These are phyloP conservation scores for Drosophila austrosaltans DNA, from an alignment of 2,888 invertebrate genomes.

Conservation along the genomic window DNA sequence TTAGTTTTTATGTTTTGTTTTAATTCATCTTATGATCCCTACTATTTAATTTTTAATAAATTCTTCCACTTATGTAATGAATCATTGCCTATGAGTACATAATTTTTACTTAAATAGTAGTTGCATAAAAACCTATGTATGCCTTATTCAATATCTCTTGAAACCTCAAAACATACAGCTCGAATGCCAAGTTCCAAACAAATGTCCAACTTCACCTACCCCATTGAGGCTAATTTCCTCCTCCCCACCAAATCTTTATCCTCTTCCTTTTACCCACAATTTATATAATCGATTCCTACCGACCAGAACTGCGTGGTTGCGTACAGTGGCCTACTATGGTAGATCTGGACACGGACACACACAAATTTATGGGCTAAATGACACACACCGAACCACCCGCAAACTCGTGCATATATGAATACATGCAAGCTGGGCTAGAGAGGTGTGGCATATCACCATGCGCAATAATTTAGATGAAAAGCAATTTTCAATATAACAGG, in stretches of 20 bases:
- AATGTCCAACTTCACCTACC: background rate
- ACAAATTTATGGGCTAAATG: conserved; percentile 34
- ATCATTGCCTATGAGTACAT: conserved; percentile 19
- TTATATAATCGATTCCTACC: conserved; percentile 23
- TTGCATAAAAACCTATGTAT: background rate
- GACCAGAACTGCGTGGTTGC: conserved; percentile 81
- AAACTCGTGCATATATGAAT: conserved; percentile 4
- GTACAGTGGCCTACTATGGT: conserved; percentile 84
- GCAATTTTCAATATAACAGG: background rate
- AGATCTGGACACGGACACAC: conserved; percentile 81
- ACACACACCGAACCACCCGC: conserved; percentile 33
- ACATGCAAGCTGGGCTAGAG: conserved; percentile 7
- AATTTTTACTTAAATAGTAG: background rate
- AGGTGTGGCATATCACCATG: conserved; percentile 47
- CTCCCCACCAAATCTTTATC: background rate
- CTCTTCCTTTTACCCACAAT: conserved; percentile 24
- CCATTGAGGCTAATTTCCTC: background rate
- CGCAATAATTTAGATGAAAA: conserved; percentile 43
- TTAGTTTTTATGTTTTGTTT: conserved; percentile 45
- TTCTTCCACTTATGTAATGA: conserved; percentile 38
- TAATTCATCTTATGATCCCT: conserved; percentile 26
- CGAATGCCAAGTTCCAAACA: background rate
- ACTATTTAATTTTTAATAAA: background rate
- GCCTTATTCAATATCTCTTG: background rate
- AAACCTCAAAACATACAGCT: background rate